Evolutionary conservation across 2,797 vertebrate species (phyloP).

Genomic region (Lepus oiostolus): DNA sequence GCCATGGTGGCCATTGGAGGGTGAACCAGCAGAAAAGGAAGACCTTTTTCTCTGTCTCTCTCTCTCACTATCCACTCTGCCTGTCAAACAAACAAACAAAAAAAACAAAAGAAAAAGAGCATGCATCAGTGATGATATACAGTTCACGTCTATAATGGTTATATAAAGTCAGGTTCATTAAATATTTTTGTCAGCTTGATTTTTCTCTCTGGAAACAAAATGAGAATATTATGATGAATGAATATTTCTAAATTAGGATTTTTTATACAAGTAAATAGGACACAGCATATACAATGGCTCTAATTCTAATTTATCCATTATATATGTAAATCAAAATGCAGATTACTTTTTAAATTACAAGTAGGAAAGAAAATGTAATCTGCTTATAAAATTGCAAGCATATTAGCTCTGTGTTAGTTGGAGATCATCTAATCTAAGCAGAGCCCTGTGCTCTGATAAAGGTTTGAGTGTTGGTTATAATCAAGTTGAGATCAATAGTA

Average conservation of each 20-base stretch:
- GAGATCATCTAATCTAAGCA: slow-evolving; percentile 57
- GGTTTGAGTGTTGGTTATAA: slow-evolving; percentile 54
- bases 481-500: slow-evolving; percentile 62
- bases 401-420: slow-evolving; percentile 62
- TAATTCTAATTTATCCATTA: slow-evolving; percentile 58
- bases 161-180: slow-evolving; percentile 61
- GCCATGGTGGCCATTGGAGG: too few relatives aligned
- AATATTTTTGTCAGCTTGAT: slow-evolving; percentile 66
- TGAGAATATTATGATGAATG: slow-evolving; percentile 40
- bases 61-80: too few relatives aligned
- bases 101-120: slow-evolving; percentile 17
- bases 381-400: slow-evolving; percentile 63
- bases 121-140: slow-evolving; percentile 49
- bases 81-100: too few relatives aligned
- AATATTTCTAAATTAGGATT: slow-evolving; percentile 61
- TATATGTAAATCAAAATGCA: slow-evolving; percentile 69
- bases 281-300: neutral
- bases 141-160: slow-evolving; percentile 69
- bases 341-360: slow-evolving; percentile 48
- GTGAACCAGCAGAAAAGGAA: too few relatives aligned
- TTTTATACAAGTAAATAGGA: slow-evolving; percentile 53
- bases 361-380: slow-evolving; percentile 55
- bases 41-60: too few relatives aligned
- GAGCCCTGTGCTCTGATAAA: slow-evolving; percentile 43
- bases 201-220: slow-evolving; percentile 65